Conservation (phyloP, 2,888 invertebrate species). For the Coelinius sp. region DNA sequence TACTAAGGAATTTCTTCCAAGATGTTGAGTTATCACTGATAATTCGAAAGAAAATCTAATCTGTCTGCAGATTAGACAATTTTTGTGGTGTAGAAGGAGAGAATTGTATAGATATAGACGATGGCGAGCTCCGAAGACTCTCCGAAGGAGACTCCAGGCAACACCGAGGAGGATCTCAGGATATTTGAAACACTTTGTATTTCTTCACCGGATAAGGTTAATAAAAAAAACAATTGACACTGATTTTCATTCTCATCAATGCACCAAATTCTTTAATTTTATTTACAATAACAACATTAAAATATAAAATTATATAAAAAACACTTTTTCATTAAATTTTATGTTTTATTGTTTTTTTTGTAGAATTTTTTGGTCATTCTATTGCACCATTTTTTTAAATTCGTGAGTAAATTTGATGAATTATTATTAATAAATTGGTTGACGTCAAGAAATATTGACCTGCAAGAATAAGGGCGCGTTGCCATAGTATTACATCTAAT, state of each 20-base stretch:
- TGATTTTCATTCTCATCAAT: not conserved
- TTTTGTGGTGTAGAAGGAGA: not conserved
- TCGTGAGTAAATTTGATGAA: not conserved
- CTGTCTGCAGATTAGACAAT: not conserved
- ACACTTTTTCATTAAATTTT: not conserved
- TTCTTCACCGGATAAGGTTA: slow-evolving; percentile 74
- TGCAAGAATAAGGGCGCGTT: slow-evolving; percentile 56
- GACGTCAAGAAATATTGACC: slow-evolving; percentile 56
- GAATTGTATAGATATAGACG: not conserved
- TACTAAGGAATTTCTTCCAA: not conserved
- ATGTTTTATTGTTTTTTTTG: not conserved
- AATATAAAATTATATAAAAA: not conserved
- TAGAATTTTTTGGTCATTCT: not conserved
- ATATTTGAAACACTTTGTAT: slow-evolving; percentile 80
- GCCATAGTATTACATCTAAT: slow-evolving; percentile 61
- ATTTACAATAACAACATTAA: not conserved
- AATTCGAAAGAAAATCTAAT: not conserved
- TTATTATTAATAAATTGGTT: not conserved
- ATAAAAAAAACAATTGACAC: slow-evolving; percentile 14
- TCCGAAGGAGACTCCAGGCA: slow-evolving; percentile 62
- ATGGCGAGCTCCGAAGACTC: slow-evolving; percentile 53
- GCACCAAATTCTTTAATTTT: not conserved
- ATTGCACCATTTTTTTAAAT: too few species aligned
- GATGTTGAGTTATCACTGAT: not conserved
- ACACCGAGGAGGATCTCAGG: slow-evolving; percentile 81